A percentile compares a stretch with the other conserved stretches of the same genome.
Conservation (phyloP, 1,140 invertebrate genomes). For the Leptopilina clavipes region DNA sequence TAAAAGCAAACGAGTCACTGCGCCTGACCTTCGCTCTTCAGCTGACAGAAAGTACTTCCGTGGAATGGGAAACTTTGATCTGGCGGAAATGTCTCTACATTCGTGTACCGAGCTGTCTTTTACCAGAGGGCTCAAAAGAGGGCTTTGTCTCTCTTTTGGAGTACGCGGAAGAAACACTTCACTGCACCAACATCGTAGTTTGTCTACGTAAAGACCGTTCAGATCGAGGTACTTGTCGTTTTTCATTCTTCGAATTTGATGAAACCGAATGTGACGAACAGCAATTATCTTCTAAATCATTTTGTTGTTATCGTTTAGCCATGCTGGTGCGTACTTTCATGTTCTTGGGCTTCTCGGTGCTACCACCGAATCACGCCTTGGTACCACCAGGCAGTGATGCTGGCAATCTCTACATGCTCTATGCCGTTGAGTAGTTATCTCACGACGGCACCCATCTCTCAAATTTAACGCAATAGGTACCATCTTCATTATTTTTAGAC, state of each 20-base stretch:
- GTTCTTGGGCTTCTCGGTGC: constrained; percentile 93
- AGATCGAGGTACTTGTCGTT: constrained; percentile 80
- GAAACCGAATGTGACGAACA: constrained; percentile 39
- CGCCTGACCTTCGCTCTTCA: constrained; percentile 86
- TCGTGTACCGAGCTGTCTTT: constrained; percentile 87
- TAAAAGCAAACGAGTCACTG: constrained; percentile 78
- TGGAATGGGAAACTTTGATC: constrained; percentile 89
- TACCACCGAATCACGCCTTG: constrained; percentile 88
- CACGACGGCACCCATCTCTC: constrained; percentile 59
- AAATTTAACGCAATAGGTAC: constrained; percentile 64
- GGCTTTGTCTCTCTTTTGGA: constrained; percentile 94
- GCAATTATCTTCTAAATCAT: constrained; percentile 41
- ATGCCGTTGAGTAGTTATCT: constrained; percentile 82
- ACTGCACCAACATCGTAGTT: constrained; percentile 87
- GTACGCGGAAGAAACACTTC: constrained; percentile 94
- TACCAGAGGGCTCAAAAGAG: constrained; percentile 93
- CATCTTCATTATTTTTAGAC: constrained; percentile 23
- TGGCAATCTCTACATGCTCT: constrained; percentile 87
- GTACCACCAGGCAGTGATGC: constrained; percentile 79
- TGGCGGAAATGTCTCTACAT: constrained; percentile 88
- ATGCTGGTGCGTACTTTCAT: constrained; percentile 95
- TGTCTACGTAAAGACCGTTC: constrained; percentile 89
- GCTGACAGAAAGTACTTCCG: constrained; percentile 84
- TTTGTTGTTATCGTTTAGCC: constrained; percentile 76
- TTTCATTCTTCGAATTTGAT: constrained; percentile 48